Evolutionary conservation across 1,140 invertebrate species (phyloP), one percentile per base, ranked within the genome.

Genomic region (Pygmarrhopalites habei): DNA sequence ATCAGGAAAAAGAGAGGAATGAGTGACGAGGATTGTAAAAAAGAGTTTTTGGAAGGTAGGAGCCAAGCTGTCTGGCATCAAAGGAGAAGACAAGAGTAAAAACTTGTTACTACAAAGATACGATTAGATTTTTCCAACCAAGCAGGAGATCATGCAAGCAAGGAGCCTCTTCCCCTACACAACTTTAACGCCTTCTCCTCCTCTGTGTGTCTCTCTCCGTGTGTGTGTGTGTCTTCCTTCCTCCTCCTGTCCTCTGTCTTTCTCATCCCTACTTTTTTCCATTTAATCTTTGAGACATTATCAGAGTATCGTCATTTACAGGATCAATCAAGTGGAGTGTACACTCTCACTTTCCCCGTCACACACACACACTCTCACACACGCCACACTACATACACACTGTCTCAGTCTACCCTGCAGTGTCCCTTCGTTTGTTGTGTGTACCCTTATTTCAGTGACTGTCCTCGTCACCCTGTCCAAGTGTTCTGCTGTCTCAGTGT

Each of bases 261-360:
- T n/a, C n/a, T n/a, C n/a, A n/a, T n/a, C n/a, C n/a, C n/a, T n/a
- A n/a, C n/a, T n/a, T n/a, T 23, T 19, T 49, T 10, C 7, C 46
- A 49, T 49, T 49, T 49, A 49, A 49, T 49, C 46, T 49, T 49
- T 19, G 46, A 49, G 46, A 23, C 7, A 49, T 49, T 49, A 49
- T 49, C 19, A 15, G 7, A 49, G 46, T n/a, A 49, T 21, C 46
- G 19, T 49, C 46, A 49, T 49, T 49, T 49, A 10, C 7, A 49
- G 46, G 12, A 49, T 49, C 7, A 59, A 59, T 59, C 57, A 59
- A 59, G 57, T 29, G 3, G 55, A 39, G 55, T 3, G 12, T 35
- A 15, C 28, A 26, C 14, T 21, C 23, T 14, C 7, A 19, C 46
- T 14, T 23, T 49, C 23, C 19, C 46, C 23, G 12, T 49, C 7